A percentile compares a stretch with the other conserved stretches of the same genome.
These are phyloP conservation scores for Drosophila obscura DNA, from an alignment of 1,140 invertebrate species.

Conservation along the genomic window DNA sequence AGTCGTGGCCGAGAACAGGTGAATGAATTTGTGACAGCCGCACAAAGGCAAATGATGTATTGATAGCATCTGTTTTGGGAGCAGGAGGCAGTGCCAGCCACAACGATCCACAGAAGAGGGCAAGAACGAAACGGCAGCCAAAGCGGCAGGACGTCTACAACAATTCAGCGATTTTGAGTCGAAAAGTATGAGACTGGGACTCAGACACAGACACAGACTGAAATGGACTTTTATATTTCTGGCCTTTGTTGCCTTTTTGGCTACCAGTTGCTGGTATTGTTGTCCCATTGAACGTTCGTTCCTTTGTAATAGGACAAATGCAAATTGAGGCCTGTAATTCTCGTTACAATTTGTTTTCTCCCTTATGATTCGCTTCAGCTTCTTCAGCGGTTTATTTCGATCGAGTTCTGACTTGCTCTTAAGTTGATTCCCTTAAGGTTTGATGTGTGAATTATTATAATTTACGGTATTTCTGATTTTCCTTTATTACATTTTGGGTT, in stretches of 20 bases:
- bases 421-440: neutral
- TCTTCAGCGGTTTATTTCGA: constrained; percentile 9
- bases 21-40: constrained; percentile 80
- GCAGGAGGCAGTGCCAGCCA: constrained; percentile 37
- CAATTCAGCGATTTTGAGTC: constrained; percentile 56
- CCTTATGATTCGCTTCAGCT: constrained; percentile 23
- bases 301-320: constrained; percentile 51
- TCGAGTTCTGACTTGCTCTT: constrained; percentile 2
- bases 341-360: constrained; percentile 37
- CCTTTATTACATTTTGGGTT: neutral
- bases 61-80: constrained; percentile 79
- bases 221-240: constrained; percentile 21
- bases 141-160: constrained; percentile 75
- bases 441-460: constrained; percentile 16
- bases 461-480: neutral
- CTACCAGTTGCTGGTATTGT: neutral
- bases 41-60: constrained; percentile 81
- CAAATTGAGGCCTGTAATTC: constrained; percentile 69
- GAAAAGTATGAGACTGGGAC: constrained; percentile 38
- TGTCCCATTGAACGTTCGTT: neutral
- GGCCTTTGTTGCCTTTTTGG: constrained; percentile 43
- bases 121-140: constrained; percentile 39
- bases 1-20: constrained; percentile 79
- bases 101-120: constrained; percentile 14
- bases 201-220: constrained; percentile 7